A percentile compares a stretch with the other conserved stretches of the same genome.
Evolutionary conservation across 2,888 invertebrate genomes (phyloP).

Genomic region (Linyphia triangularis): DNA sequence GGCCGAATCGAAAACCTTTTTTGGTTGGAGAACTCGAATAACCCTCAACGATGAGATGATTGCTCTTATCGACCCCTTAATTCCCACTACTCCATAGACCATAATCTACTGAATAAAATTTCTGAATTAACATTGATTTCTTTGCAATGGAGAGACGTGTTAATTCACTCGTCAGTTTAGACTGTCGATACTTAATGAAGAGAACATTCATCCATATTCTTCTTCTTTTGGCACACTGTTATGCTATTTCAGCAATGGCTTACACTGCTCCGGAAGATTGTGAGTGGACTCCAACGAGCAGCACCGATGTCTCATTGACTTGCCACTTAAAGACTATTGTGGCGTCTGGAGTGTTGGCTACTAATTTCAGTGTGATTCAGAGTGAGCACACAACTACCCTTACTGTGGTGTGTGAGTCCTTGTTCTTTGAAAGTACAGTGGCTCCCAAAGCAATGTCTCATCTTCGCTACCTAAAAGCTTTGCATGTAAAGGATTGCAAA

Average conservation of each 20-base stretch:
- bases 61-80: conserved; percentile 15
- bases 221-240: conserved; percentile 15
- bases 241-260: conserved; percentile 1
- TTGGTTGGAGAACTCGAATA: conserved; percentile 33
- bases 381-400: conserved; percentile 90
- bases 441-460: conserved; percentile 77
- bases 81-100: not conserved
- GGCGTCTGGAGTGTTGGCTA: conserved; percentile 89
- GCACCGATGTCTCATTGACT: conserved; percentile 85
- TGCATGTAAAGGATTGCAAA: conserved; percentile 89
- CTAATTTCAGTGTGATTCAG: conserved; percentile 92
- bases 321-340: conserved; percentile 85
- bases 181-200: too few relatives aligned
- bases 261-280: conserved; percentile 73
- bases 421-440: conserved; percentile 75
- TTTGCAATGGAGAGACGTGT: not conserved
- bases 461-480: conserved; percentile 87
- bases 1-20: conserved; percentile 18
- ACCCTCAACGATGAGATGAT: conserved; percentile 44
- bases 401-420: conserved; percentile 85
- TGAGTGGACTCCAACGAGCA: conserved; percentile 49
- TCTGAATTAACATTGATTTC: not conserved
- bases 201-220: too few relatives aligned
- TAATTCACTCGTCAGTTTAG: too few relatives aligned
- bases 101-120: not conserved